These are phyloP conservation scores for Chroicocephalus ridibundus DNA, from an alignment of 2,113 vertebrate genomes.

Conservation along the genomic window DNA sequence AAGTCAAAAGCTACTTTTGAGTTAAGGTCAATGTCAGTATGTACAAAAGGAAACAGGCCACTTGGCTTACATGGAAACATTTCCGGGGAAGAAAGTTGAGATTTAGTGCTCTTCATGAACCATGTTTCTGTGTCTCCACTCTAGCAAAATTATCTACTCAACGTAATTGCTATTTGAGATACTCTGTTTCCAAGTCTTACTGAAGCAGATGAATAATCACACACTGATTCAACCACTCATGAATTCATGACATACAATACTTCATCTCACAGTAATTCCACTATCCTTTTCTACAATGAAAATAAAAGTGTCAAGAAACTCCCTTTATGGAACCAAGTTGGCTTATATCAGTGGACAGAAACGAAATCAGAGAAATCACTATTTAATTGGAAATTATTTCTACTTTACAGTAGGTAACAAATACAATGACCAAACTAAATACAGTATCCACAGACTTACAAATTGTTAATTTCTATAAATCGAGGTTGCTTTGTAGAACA, in stretches of 20 bases:
- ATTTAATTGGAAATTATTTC: neutral
- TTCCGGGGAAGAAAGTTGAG: neutral
- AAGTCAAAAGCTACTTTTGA: neutral
- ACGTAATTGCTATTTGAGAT: neutral
- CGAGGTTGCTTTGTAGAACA: neutral
- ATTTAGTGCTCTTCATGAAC: neutral
- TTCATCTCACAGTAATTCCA: neutral
- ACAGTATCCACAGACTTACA: neutral
- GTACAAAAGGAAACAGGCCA: neutral
- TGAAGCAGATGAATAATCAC: neutral
- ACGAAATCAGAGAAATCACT: neutral
- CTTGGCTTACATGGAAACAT: neutral
- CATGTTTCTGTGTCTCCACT: accelerated
- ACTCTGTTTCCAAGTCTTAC: neutral
- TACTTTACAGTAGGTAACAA: neutral
- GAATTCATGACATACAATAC: neutral
- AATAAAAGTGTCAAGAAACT: neutral
- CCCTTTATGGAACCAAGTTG: neutral
- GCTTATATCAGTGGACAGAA: neutral
- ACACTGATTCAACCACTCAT: neutral
- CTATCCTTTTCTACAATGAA: neutral
- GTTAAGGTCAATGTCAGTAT: neutral
- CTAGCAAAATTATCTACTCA: neutral
- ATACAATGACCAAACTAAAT: neutral
- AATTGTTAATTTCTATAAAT: neutral